Conservation (phyloP, 2,888 invertebrate genomes). For the Nomada ferruginata region DNA sequence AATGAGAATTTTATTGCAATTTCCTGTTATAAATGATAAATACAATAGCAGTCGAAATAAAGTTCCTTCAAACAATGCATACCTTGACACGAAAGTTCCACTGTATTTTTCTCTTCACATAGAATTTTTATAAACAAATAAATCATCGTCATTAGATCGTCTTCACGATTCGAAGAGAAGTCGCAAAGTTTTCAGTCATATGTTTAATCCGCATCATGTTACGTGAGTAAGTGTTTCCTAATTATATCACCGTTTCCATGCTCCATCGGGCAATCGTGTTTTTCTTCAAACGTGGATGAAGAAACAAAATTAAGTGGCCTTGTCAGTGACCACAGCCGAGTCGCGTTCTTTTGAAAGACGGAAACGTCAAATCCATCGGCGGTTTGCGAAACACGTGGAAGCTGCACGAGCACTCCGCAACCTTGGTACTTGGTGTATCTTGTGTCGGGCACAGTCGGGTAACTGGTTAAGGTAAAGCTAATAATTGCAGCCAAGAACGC, state of each 20-base stretch:
- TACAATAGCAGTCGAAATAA: too few species aligned
- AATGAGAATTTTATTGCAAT: too few species aligned
- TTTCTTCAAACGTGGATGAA: not conserved
- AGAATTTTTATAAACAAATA: too few species aligned
- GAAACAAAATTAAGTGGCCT: conserved; percentile 9
- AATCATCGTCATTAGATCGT: too few species aligned
- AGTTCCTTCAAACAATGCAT: too few species aligned
- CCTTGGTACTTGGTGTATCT: conserved; percentile 59
- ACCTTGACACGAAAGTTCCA: too few species aligned
- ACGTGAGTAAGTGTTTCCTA: too few species aligned
- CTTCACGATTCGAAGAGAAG: too few species aligned
- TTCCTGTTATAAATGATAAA: too few species aligned
- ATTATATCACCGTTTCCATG: not conserved
- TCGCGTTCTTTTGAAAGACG: conserved; percentile 18
- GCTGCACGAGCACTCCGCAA: conserved; percentile 48
- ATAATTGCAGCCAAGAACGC: conserved; percentile 62
- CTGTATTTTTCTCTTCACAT: too few species aligned
- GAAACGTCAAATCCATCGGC: conserved; percentile 35
- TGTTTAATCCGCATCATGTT: too few species aligned
- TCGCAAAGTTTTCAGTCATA: too few species aligned
- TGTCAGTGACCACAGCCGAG: not conserved
- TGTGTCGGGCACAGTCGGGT: conserved; percentile 41
- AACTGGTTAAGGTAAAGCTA: conserved; percentile 68
- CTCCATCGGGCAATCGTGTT: not conserved
- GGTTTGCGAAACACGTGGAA: conserved; percentile 39